Conservation (phyloP, 2,888 invertebrate species). For the Exocentrus adspersus region DNA sequence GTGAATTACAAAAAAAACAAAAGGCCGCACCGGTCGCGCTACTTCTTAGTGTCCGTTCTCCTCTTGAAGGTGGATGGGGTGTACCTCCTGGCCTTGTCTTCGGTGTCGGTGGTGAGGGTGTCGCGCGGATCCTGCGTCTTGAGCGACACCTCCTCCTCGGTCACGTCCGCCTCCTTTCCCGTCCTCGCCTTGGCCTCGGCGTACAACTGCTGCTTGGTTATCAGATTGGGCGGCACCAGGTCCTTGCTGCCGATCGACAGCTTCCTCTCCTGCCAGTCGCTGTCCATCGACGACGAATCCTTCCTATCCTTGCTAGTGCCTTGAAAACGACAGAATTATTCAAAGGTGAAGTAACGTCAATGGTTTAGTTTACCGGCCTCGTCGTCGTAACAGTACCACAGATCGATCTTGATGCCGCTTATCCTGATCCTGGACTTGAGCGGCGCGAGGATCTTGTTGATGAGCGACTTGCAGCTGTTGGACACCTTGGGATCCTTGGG, state of each 20-base stretch:
- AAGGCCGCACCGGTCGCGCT: no score
- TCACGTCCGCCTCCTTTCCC: no score
- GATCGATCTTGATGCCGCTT: conserved; percentile 73
- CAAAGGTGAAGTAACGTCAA: not conserved
- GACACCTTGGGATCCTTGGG: conserved; percentile 75
- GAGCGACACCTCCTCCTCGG: conserved; percentile 6
- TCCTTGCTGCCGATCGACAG: conserved; percentile 34
- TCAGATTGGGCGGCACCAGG: conserved; percentile 24
- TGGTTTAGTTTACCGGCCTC: no score
- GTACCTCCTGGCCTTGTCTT: not conserved
- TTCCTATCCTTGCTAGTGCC: conserved; percentile 22
- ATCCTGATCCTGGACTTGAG: conserved; percentile 73
- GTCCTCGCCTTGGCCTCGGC: conserved; percentile 4
- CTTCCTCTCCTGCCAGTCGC: conserved; percentile 28
- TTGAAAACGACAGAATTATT: conserved; percentile 8
- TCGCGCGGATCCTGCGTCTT: conserved; percentile 6
- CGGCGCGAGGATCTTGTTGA: conserved; percentile 77
- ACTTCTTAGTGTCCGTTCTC: conserved; percentile 7
- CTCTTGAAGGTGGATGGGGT: not conserved
- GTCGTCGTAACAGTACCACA: conserved; percentile 67
- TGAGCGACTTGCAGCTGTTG: conserved; percentile 72
- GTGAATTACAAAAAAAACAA: no score
- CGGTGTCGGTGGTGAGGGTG: conserved; percentile 1
- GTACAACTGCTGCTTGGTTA: conserved; percentile 35
- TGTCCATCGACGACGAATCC: conserved; percentile 16